These are phyloP conservation scores for Sylvia borin DNA, from an alignment of 2,797 vertebrate species.

Conservation along the genomic window DNA sequence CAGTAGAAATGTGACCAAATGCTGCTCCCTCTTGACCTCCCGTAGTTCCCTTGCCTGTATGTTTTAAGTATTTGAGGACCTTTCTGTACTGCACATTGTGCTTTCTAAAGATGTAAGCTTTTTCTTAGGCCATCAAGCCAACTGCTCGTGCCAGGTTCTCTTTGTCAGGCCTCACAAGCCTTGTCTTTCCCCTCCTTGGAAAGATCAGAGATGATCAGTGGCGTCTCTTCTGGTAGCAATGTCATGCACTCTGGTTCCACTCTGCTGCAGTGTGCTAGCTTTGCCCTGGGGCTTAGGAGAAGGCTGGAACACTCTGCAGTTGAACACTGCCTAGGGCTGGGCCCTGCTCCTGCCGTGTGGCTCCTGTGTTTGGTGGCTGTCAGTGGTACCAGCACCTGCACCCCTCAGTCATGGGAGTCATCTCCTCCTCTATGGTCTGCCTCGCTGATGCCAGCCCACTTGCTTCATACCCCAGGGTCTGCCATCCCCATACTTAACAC, in stretches of 20 bases:
- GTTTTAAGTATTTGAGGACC: not conserved
- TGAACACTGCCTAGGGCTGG: no score
- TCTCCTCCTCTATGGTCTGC: not conserved
- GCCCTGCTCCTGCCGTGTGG: not conserved
- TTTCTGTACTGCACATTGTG: not conserved
- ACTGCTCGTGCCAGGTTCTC: not conserved
- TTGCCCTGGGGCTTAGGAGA: not conserved
- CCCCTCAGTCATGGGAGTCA: accelerated
- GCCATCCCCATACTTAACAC: not conserved
- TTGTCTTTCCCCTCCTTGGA: not conserved
- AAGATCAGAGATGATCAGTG: accelerated
- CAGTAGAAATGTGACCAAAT: not conserved
- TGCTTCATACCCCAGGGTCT: not conserved
- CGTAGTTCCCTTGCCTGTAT: not conserved
- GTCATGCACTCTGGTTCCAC: not conserved
- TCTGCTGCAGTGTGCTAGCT: not conserved
- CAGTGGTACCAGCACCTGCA: accelerated
- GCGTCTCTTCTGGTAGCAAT: not conserved
- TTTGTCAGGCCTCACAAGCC: not conserved
- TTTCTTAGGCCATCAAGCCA: not conserved
- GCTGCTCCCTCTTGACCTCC: not conserved
- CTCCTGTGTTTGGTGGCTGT: not conserved
- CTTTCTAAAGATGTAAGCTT: not conserved
- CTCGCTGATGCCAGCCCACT: not conserved
- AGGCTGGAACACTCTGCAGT: not conserved